phyloP scores from a whole-genome alignment of 2,113 vertebrate genomes.

The Myiozetetes cayanensis region DNA sequence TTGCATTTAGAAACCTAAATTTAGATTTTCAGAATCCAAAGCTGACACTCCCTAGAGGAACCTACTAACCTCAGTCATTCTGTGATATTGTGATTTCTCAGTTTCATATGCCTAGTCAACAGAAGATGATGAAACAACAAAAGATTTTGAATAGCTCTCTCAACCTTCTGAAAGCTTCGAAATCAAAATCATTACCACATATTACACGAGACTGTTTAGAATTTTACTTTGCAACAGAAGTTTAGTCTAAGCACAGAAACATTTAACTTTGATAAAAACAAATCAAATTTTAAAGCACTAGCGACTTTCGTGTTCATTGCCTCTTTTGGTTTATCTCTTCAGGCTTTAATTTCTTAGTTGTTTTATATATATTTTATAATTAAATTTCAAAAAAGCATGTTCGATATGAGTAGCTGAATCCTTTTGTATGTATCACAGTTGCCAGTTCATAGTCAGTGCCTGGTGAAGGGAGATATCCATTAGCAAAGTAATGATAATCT shows the following conservation, averaged over 20 bases:
- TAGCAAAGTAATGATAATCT: not conserved
- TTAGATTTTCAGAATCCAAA: not conserved
- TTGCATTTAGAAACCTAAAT: not conserved
- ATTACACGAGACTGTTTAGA: not conserved
- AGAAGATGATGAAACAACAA: not conserved
- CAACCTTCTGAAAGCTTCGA: not conserved
- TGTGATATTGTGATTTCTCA: not conserved
- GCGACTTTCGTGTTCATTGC: not conserved
- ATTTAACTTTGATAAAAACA: not conserved
- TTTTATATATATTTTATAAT: not conserved
- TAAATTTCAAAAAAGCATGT: not conserved
- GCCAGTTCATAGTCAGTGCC: not conserved
- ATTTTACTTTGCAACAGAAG: not conserved
- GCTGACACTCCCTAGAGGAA: not conserved
- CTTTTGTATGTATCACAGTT: not conserved
- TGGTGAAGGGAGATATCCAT: not conserved
- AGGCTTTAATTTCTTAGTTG: not conserved
- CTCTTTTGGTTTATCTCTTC: not conserved
- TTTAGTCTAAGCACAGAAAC: not conserved
- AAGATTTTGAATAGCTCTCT: not conserved
- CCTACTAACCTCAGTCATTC: not conserved
- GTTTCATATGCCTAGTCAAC: not conserved
- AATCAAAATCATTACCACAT: not conserved
- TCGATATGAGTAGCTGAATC: not conserved
- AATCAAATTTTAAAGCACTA: not conserved